Conservation (phyloP, 2,888 invertebrate genomes). For the Magallana nippona region DNA sequence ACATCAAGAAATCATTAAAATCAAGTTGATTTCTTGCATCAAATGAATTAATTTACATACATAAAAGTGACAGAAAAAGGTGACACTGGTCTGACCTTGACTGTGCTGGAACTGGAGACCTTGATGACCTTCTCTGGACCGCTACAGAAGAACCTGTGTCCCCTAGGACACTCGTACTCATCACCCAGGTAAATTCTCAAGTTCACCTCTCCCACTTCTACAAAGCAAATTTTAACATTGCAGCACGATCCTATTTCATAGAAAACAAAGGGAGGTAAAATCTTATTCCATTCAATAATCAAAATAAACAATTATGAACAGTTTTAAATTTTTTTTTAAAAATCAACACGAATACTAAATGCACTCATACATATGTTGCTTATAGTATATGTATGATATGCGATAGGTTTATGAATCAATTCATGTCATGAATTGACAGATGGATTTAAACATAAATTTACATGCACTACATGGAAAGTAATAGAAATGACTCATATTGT, state of each 20-base stretch:
- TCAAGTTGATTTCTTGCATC: neutral
- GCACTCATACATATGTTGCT: too few relatives aligned
- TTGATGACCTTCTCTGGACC: conserved; percentile 90
- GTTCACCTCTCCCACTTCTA: conserved; percentile 69
- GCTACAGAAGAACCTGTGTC: conserved; percentile 96
- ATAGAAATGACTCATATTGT: too few relatives aligned
- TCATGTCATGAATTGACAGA: too few relatives aligned
- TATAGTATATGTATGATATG: too few relatives aligned
- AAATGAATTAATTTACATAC: neutral
- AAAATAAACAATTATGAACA: too few relatives aligned
- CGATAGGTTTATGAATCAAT: too few relatives aligned
- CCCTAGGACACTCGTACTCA: conserved; percentile 98
- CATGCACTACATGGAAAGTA: too few relatives aligned
- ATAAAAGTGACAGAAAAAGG: neutral
- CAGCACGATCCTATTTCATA: neutral
- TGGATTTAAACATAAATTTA: too few relatives aligned
- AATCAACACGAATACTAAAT: too few relatives aligned
- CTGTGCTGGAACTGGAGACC: conserved; percentile 86
- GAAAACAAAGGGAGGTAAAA: neutral
- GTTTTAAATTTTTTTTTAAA: too few relatives aligned
- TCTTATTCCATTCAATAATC: too few relatives aligned
- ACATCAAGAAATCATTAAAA: neutral
- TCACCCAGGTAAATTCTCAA: conserved; percentile 86
- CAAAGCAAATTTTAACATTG: conserved; percentile 6
- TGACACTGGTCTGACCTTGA: conserved; percentile 81